Evolutionary conservation across 2,888 invertebrate species (phyloP).

Genomic region (Tenodera sinensis): DNA sequence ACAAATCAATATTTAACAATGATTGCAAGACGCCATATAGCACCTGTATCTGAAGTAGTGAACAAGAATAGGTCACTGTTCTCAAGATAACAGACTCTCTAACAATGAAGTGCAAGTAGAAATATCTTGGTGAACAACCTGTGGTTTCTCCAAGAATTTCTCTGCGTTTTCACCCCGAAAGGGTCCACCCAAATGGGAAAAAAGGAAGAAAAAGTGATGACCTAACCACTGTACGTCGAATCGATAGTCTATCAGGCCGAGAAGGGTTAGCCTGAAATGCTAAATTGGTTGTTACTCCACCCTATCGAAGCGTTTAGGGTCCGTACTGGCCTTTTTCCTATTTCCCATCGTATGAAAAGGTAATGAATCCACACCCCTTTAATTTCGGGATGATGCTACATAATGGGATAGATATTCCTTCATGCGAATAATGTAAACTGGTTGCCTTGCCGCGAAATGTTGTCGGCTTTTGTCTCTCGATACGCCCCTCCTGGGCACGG

Average conservation of each 20-base stretch:
- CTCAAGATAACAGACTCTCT: too few species aligned
- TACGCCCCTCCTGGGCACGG: not conserved
- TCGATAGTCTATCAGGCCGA: not conserved
- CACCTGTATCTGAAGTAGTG: too few species aligned
- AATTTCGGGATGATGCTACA: not conserved
- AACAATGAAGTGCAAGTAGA: not conserved
- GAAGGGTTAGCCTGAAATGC: not conserved
- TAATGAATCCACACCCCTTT: not conserved
- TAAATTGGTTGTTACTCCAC: not conserved
- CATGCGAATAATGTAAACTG: not conserved
- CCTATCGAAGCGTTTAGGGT: not conserved
- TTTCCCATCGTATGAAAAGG: not conserved
- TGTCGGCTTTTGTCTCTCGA: not conserved
- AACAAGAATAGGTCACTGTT: too few species aligned
- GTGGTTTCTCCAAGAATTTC: not conserved
- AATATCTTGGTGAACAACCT: not conserved
- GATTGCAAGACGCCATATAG: too few species aligned
- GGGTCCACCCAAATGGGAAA: not conserved
- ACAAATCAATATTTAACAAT: too few species aligned
- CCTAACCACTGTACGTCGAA: not conserved
- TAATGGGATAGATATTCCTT: not conserved
- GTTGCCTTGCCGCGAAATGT: not conserved
- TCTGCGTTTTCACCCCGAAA: not conserved
- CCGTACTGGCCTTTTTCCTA: not conserved
- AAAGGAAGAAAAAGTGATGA: not conserved